Evolutionary conservation across 2,113 vertebrate genomes (phyloP), one percentile per base, ranked within the genome.

Genomic region (Platichthys stellatus): DNA sequence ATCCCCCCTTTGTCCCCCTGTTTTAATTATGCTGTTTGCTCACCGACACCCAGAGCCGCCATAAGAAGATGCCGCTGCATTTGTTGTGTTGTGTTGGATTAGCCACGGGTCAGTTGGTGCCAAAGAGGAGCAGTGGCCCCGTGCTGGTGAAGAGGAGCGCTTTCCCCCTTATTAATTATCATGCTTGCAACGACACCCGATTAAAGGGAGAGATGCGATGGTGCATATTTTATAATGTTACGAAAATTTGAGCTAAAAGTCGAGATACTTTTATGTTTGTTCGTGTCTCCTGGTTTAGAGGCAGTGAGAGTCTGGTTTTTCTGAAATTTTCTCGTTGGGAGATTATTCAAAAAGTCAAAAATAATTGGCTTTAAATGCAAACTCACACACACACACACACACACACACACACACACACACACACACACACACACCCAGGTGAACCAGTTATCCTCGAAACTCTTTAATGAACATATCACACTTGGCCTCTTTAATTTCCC

Each of bases 21-120:
- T 58, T 82, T 88, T 93, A 92, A 93, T 94, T 84, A 88, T 81
- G 89, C 88, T 77, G 90, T 92, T 92, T 92, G 88, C 76, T 81
- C 85, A 81, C 62, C 87, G 85, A 91, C 90, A 90, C 90, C 89
- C 83, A 23, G 72, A 89, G 81, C 80, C 76, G 87, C 85, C 69
- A 83, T 64, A 81, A 89, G 84, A 91, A 85, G 86, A 83, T 80
- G 89, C 86, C 79, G 89, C 86, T 90, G 81, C 90, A 84, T 92
- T 86, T 86, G 88, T 85, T 86, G 87, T 86, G 82, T 91, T 93
- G 89, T 91, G 82, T 73, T 79, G 86, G 72, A 92, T 93, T 90
- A 92, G 83, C 86, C 86, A 89, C 91, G 86, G 92, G 90, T 92
- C 89, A 92, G 82, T 86, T 92, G 12, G 69, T 85, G 77, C 80